Base-by-base conservation (phyloP, 2,113 vertebrate genomes). In the Microcebus lehilahytsara region DNA sequence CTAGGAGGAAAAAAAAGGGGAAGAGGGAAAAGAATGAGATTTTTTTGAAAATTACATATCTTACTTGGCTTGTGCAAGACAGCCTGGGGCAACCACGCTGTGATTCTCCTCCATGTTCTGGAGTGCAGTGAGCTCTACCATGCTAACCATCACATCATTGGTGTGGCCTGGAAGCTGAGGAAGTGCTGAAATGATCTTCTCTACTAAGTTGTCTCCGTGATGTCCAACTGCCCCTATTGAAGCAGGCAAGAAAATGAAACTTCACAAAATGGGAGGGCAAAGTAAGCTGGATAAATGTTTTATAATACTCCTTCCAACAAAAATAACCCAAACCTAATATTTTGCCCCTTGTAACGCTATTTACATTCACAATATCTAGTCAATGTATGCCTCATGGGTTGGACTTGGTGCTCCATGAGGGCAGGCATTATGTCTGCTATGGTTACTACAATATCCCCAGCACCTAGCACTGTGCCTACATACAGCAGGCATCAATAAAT, bases 141-240 rank as follows among this genome's bases (percentile, higher is more conserved):
- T n/a, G n/a, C n/a, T n/a, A n/a, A n/a, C n/a, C n/a, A n/a, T n/a
- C n/a, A n/a, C n/a, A n/a, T n/a, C n/a, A n/a, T n/a, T n/a, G n/a
- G n/a, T n/a, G n/a, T n/a, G n/a, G n/a, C n/a, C n/a, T n/a, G 99
- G 99, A 95, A 99, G 98, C 30, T 96, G 99, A 40, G 99, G 99
- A 92, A 99, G 99, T n/a, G 98, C 98, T 0, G 99, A 99, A 87
- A 99, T 97, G 20, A 99, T 99, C 98, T 99, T 99, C 98, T 99
- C 99, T 95, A 99, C 99, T 85, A 99, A 98, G 97, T 93, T 99
- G 98, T 99, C 99, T 0, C 99, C 99, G 83, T 99, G 99, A 98
- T 99, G 99, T 93, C 99, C 99, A 93, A 99, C 99, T 17, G 99
- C 99, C 93, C 99, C 99, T 99, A 96, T 91, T 86, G 49, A 77